Evolutionary conservation across 1,140 invertebrate species (phyloP).

Genomic region (Sarcophaga peregrina): DNA sequence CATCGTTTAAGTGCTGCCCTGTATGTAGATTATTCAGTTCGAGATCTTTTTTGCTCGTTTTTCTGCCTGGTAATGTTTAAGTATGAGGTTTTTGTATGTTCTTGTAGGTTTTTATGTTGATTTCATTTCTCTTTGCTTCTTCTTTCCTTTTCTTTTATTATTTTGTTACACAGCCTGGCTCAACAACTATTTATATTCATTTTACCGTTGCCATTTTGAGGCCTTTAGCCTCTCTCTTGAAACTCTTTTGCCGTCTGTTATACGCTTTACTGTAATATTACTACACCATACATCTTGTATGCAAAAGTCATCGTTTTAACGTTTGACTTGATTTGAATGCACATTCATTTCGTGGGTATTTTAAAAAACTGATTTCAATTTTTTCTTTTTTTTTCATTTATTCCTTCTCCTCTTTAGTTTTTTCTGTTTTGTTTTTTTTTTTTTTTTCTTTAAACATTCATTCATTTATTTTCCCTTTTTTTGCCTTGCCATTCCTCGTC

Average conservation of each 20-base stretch:
- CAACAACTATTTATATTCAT: constrained; percentile 45
- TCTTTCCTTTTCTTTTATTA: too few species aligned
- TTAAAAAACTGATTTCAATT: constrained; percentile 31
- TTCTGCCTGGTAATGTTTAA: background rate
- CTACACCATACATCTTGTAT: constrained; percentile 46
- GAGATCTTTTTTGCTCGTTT: background rate
- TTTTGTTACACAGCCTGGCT: background rate
- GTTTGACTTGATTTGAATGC: constrained; percentile 61
- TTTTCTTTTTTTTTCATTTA: background rate
- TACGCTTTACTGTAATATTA: constrained; percentile 21
- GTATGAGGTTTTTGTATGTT: constrained; percentile 19
- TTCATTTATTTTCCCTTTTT: background rate
- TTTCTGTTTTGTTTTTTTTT: background rate
- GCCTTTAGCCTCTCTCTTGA: background rate
- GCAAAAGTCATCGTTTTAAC: constrained; percentile 57
- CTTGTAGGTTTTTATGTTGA: background rate
- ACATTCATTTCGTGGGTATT: constrained; percentile 46
- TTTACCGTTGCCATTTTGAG: constrained; percentile 42
- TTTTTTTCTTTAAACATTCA: background rate
- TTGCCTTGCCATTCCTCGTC: background rate
- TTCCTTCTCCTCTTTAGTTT: background rate
- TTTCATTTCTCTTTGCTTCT: background rate
- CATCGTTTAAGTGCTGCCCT: constrained; percentile 20
- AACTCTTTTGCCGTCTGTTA: background rate
- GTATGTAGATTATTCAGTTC: constrained; percentile 2